These are phyloP conservation scores for Pseudorhiza aurosa DNA, from an alignment of 30 jellyfish, hydroid and myxozoan genomes.

Conservation along the genomic window DNA sequence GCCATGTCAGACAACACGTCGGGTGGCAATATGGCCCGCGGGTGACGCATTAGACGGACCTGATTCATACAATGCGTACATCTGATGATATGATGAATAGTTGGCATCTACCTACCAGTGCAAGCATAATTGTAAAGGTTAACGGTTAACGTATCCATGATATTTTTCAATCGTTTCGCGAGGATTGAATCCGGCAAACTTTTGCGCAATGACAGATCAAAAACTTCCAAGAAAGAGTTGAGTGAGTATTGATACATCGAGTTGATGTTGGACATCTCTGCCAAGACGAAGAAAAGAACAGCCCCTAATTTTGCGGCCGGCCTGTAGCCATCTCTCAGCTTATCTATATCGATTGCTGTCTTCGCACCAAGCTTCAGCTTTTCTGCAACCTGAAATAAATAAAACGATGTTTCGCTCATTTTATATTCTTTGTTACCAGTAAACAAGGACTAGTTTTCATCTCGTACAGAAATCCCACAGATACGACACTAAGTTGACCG, in stretches of 20 bases:
- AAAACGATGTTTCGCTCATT: too few relatives aligned
- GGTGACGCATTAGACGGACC: too few relatives aligned
- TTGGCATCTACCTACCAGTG: slow-evolving; percentile 85
- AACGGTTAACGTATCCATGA: slow-evolving; percentile 88
- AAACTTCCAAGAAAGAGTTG: slow-evolving; percentile 88
- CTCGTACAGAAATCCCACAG: too few relatives aligned
- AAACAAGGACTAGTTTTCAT: not conserved
- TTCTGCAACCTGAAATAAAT: slow-evolving; percentile 84
- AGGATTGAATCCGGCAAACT: slow-evolving; percentile 95
- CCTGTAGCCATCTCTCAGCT: slow-evolving; percentile 95
- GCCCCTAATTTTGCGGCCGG: slow-evolving; percentile 99
- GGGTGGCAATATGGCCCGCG: too few relatives aligned
- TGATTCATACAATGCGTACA: too few relatives aligned
- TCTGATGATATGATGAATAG: too few relatives aligned
- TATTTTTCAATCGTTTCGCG: slow-evolving; percentile 85
- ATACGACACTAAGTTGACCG: too few relatives aligned
- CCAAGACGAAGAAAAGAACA: slow-evolving; percentile 90
- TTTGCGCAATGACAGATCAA: slow-evolving; percentile 82
- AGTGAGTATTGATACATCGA: slow-evolving; percentile 96
- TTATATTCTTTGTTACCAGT: not conserved
- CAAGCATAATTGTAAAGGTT: slow-evolving; percentile 96
- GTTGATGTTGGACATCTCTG: slow-evolving; percentile 95
- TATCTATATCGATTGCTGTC: slow-evolving; percentile 95
- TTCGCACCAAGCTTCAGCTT: slow-evolving; percentile 96
- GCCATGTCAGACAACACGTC: too few relatives aligned